Evolutionary conservation across 2,113 vertebrate species (phyloP).

Genomic region (Redunca redunca): DNA sequence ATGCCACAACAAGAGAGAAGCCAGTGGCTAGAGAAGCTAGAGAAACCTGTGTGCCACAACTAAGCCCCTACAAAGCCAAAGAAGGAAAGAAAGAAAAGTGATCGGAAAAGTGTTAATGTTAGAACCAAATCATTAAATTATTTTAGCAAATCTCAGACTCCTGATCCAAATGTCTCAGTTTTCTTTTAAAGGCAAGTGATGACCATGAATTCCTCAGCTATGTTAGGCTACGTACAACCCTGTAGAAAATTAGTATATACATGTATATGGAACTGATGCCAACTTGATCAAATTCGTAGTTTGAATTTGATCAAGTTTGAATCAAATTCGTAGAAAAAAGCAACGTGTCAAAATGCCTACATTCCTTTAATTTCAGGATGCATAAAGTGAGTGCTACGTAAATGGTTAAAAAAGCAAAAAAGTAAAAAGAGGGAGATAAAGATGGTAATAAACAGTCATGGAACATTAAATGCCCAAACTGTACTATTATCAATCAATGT

Average conservation of each 20-base stretch:
- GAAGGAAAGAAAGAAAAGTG: neutral
- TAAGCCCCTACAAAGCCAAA: neutral
- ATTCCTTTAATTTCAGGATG: neutral
- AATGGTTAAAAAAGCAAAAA: neutral
- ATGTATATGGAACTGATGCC: neutral
- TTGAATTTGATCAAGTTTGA: no score
- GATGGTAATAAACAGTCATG: neutral
- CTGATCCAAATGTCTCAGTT: neutral
- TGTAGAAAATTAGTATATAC: neutral
- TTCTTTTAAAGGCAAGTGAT: neutral
- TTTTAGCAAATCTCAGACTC: slow-evolving; percentile 1
- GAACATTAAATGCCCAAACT: neutral
- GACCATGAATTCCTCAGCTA: neutral
- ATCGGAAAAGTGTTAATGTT: neutral
- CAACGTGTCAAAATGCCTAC: neutral
- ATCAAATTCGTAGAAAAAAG: neutral
- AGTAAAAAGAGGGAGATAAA: neutral
- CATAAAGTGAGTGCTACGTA: neutral
- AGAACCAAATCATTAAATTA: neutral
- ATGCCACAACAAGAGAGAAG: neutral
- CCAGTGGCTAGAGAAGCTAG: neutral
- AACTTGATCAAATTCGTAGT: neutral
- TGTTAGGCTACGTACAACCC: neutral
- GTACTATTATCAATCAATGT: neutral
- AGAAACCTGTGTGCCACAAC: neutral